These are phyloP conservation scores for Procambarus virginalis DNA, from an alignment of 1,140 invertebrate species.

Conservation along the genomic window DNA sequence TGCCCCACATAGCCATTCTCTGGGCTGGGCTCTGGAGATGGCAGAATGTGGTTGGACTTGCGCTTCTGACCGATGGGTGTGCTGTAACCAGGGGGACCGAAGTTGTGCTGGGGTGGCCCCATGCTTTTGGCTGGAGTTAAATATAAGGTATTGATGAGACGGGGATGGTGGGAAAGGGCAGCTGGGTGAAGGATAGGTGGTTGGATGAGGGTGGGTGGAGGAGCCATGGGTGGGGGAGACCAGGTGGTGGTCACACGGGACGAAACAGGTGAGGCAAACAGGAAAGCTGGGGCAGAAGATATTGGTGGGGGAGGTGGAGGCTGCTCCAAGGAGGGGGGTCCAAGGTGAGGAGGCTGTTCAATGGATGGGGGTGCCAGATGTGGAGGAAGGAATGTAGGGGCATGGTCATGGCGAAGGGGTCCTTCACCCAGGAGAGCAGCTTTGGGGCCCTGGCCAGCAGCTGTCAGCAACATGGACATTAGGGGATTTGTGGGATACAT, in stretches of 20 bases:
- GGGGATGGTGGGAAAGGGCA: constrained; percentile 24
- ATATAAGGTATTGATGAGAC: constrained; percentile 60
- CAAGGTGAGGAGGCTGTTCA: constrained; percentile 72
- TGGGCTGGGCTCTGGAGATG: constrained; percentile 77
- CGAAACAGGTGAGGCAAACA: constrained; percentile 43
- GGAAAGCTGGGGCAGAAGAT: constrained; percentile 69
- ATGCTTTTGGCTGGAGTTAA: constrained; percentile 55
- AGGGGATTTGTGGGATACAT: constrained; percentile 50
- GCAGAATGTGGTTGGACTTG: constrained; percentile 75
- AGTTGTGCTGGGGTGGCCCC: constrained; percentile 38
- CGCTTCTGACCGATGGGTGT: constrained; percentile 76
- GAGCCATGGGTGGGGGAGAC: constrained; percentile 69
- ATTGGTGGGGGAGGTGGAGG: constrained; percentile 60
- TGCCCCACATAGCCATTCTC: constrained; percentile 77
- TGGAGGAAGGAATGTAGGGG: constrained; percentile 74
- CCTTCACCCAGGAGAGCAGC: constrained; percentile 51
- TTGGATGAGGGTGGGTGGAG: constrained; percentile 13
- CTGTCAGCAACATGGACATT: constrained; percentile 64
- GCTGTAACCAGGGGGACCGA: constrained; percentile 46
- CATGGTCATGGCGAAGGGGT: constrained; percentile 70
- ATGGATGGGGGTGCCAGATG: constrained; percentile 76
- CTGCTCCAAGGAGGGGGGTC: constrained; percentile 74
- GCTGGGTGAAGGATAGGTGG: constrained; percentile 47
- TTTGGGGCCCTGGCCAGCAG: constrained; percentile 47
- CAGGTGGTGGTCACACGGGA: constrained; percentile 44